Evolutionary conservation across 2,888 invertebrate species (phyloP).

Genomic region (Dinocampus coccinellae): DNA sequence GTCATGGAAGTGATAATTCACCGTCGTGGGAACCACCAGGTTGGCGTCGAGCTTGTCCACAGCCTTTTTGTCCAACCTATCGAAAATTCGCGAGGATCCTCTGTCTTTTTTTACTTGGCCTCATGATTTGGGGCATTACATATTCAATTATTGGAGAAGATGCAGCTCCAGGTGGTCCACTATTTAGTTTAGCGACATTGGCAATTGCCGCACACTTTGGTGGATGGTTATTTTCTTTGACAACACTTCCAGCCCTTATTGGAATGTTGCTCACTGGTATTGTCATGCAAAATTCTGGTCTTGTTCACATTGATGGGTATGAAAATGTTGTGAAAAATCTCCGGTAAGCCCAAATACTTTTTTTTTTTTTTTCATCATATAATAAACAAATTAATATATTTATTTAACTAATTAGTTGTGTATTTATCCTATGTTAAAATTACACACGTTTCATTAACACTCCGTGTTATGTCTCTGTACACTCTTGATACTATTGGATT

Average conservation of each 20-base stretch:
- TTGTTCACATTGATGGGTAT: slow-evolving; percentile 81
- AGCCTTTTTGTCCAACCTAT: slow-evolving; percentile 88
- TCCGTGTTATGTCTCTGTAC: not conserved
- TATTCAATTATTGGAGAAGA: slow-evolving; percentile 83
- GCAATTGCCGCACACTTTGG: slow-evolving; percentile 85
- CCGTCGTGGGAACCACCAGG: slow-evolving; percentile 86
- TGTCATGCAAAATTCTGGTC: slow-evolving; percentile 79
- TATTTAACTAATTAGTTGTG: no score
- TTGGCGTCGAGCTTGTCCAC: slow-evolving; percentile 86
- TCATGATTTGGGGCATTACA: slow-evolving; percentile 82
- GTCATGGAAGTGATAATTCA: slow-evolving; percentile 78
- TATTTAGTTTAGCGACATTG: slow-evolving; percentile 82
- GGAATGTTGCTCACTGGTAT: slow-evolving; percentile 90
- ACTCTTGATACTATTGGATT: slow-evolving; percentile 23
- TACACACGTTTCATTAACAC: not conserved
- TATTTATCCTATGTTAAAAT: no score
- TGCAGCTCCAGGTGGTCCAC: slow-evolving; percentile 86
- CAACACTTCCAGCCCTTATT: slow-evolving; percentile 86
- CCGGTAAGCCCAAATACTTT: slow-evolving; percentile 71
- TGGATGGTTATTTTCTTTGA: slow-evolving; percentile 84
- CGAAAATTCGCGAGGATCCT: slow-evolving; percentile 84
- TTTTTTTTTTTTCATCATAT: no score
- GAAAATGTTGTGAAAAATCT: slow-evolving; percentile 78
- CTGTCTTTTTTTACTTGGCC: slow-evolving; percentile 80
- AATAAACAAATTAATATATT: no score